These are phyloP conservation scores for Conistra vaccinii DNA, from an alignment of 2,888 invertebrate genomes.

Conservation along the genomic window DNA sequence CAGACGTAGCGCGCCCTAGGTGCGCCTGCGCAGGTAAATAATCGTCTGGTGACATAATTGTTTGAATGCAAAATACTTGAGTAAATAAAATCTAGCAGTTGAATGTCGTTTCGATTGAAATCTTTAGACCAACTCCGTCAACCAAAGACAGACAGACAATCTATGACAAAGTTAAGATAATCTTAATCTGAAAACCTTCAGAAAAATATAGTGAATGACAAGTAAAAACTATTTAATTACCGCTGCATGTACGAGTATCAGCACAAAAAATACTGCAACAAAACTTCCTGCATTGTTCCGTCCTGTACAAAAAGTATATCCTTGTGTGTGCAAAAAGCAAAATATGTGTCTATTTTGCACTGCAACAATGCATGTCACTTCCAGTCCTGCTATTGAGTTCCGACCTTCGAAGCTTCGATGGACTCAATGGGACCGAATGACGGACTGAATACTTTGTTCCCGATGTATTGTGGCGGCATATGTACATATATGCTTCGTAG, in stretches of 20 bases:
- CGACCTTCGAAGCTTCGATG: conserved; percentile 46
- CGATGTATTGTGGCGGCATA: conserved; percentile 24
- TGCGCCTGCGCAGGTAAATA: conserved; percentile 59
- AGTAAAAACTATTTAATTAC: neutral
- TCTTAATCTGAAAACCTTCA: neutral
- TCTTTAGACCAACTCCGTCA: conserved; percentile 1
- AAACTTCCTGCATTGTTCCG: conserved; percentile 18
- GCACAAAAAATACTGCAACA: conserved; percentile 4
- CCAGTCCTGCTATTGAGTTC: conserved; percentile 30
- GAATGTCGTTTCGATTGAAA: conserved; percentile 30
- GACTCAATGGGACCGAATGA: conserved; percentile 43
- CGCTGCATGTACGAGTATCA: neutral
- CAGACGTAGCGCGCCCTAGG: conserved; percentile 56
- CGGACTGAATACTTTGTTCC: conserved; percentile 49
- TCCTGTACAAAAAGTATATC: conserved; percentile 27
- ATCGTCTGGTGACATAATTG: conserved; percentile 54
- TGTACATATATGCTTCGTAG: conserved; percentile 29
- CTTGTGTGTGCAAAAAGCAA: conserved; percentile 18
- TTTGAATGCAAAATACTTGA: conserved; percentile 37
- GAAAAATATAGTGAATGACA: neutral
- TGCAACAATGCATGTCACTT: conserved; percentile 47
- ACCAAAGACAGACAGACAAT: neutral
- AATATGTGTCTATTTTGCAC: conserved; percentile 43
- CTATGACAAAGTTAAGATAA: neutral
- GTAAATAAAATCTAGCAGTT: conserved; percentile 18